Evolutionary conservation across 2,113 vertebrate genomes (phyloP).

Genomic region (Dipodomys spectabilis): DNA sequence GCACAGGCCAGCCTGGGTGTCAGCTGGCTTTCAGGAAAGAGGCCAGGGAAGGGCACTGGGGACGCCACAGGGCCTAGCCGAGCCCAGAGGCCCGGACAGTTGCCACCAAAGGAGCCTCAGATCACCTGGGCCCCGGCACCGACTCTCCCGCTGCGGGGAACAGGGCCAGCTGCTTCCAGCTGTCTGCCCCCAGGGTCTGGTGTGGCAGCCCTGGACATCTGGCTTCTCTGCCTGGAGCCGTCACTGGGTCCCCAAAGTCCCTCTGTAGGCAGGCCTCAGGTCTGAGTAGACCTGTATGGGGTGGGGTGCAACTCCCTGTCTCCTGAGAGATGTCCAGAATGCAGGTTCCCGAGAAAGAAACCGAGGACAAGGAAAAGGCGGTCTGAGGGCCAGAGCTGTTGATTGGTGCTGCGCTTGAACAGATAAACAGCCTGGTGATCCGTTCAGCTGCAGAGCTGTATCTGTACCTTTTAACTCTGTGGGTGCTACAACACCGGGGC

Average conservation of each 20-base stretch:
- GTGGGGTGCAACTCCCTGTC: accelerated
- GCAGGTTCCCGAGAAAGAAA: too few relatives aligned
- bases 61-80: background rate
- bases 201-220: too few relatives aligned
- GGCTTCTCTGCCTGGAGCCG: background rate
- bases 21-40: background rate
- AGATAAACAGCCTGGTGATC: too few relatives aligned
- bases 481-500: accelerated
- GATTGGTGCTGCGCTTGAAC: too few relatives aligned
- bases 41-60: too few relatives aligned
- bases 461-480: background rate
- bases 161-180: background rate
- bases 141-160: too few relatives aligned
- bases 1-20: background rate
- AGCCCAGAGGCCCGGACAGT: background rate
- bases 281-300: too few relatives aligned
- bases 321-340: background rate
- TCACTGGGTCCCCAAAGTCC: background rate
- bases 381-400: too few relatives aligned
- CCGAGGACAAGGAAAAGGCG: background rate
- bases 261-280: background rate
- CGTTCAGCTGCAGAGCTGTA: accelerated
- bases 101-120: background rate
- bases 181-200: background rate
- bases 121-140: background rate